These are phyloP conservation scores for Dryobotodes eremita DNA, from an alignment of 2,888 invertebrate genomes.

Conservation along the genomic window DNA sequence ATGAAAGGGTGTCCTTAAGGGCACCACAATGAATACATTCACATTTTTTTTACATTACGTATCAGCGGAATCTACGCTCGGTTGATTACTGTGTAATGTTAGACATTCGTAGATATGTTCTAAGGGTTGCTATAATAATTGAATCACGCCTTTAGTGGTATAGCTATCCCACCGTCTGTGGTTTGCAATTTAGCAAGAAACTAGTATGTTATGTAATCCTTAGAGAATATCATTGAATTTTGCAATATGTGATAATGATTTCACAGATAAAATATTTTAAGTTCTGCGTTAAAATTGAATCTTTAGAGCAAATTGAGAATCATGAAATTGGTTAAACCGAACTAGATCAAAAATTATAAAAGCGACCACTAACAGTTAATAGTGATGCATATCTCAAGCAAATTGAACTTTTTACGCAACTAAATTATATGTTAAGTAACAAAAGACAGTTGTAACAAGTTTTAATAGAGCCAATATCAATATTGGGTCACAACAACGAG, in stretches of 20 bases:
- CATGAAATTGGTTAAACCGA: neutral
- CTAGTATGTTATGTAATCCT: neutral
- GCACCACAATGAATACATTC: constrained; percentile 35
- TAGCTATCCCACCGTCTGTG: neutral
- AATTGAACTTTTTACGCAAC: constrained; percentile 41
- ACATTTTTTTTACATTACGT: constrained; percentile 21
- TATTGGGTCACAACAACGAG: constrained; percentile 71
- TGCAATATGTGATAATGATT: neutral
- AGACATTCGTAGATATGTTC: constrained; percentile 19
- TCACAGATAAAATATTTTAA: neutral
- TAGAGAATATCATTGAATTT: neutral
- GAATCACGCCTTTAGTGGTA: neutral
- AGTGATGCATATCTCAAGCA: constrained; percentile 12
- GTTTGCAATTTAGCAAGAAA: constrained; percentile 15
- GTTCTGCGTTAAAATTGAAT: neutral
- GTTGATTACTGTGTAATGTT: neutral
- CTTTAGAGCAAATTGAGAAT: neutral
- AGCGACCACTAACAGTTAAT: constrained; percentile 3
- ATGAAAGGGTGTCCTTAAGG: constrained; percentile 43
- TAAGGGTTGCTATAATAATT: constrained; percentile 23
- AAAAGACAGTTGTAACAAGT: constrained; percentile 52
- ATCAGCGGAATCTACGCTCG: neutral
- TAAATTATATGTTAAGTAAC: constrained; percentile 51
- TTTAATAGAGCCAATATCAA: constrained; percentile 62
- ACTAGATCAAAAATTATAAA: neutral